Conservation (phyloP, 2,888 invertebrate species). For the Creontiades dilutus region DNA sequence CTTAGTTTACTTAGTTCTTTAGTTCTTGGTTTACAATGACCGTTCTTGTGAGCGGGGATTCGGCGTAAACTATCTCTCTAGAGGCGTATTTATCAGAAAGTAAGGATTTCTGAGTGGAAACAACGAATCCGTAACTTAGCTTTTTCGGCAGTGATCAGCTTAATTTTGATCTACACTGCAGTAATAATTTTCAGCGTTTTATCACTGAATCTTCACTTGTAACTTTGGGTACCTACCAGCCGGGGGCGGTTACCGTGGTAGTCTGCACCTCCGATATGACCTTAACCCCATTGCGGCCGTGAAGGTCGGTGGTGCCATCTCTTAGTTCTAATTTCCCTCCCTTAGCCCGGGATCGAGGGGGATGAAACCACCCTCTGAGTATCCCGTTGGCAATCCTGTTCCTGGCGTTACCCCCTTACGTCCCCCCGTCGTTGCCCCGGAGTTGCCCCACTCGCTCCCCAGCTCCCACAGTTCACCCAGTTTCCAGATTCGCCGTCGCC, state of each 20-base stretch:
- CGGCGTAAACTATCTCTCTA: too few relatives aligned
- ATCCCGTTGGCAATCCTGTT: conserved; percentile 27
- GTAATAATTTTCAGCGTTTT: too few relatives aligned
- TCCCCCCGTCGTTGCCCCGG: conserved; percentile 24
- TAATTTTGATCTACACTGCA: too few relatives aligned
- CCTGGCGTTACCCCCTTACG: background rate
- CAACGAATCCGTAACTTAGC: too few relatives aligned
- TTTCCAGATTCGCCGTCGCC: conserved; percentile 46
- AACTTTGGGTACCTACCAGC: too few relatives aligned
- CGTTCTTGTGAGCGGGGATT: too few relatives aligned
- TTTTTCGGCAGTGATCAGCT: too few relatives aligned
- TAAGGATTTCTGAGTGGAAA: too few relatives aligned
- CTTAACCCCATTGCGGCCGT: conserved; percentile 35
- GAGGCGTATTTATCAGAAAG: too few relatives aligned
- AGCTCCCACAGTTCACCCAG: conserved; percentile 28
- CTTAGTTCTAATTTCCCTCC: background rate
- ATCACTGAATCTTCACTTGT: too few relatives aligned
- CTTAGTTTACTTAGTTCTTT: too few relatives aligned
- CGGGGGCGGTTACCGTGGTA: background rate
- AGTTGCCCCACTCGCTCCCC: conserved; percentile 1
- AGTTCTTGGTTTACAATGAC: too few relatives aligned
- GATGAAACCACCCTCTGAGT: background rate
- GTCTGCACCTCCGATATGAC: conserved; percentile 8
- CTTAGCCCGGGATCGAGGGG: background rate
- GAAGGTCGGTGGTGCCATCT: conserved; percentile 58